A percentile compares a stretch with the other conserved stretches of the same genome.
phyloP scores from a whole-genome alignment of 92 coral and sea anemone species.

The Phenganax subtilis region DNA sequence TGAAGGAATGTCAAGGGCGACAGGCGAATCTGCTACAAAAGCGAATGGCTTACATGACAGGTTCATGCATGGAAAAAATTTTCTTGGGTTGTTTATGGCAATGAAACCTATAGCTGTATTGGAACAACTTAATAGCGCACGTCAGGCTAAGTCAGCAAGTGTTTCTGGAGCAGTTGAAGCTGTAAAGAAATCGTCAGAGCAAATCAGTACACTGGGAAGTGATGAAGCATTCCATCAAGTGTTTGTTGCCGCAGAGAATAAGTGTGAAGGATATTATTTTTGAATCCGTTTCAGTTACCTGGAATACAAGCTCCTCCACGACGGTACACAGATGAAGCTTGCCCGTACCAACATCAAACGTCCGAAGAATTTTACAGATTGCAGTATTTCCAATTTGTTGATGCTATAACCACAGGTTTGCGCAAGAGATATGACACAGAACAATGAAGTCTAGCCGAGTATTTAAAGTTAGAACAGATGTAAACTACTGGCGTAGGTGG shows the following conservation, averaged over 20 bases:
- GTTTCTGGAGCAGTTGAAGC: not conserved
- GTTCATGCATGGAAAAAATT: not conserved
- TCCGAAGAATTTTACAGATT: constrained; percentile 5
- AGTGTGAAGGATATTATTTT: not conserved
- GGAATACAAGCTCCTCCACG: not conserved
- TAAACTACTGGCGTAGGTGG: not conserved
- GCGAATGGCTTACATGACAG: constrained; percentile 3
- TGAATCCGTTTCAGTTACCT: constrained; percentile 1
- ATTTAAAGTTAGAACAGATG: constrained; percentile 18
- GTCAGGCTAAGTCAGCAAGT: not conserved
- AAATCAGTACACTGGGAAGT: not conserved
- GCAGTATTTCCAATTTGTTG: not conserved
- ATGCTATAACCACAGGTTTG: constrained; percentile 9
- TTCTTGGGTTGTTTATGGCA: not conserved
- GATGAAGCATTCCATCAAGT: constrained; percentile 18
- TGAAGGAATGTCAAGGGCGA: constrained; percentile 3
- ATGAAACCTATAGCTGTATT: constrained; percentile 5
- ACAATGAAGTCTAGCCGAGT: not conserved
- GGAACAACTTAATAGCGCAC: not conserved
- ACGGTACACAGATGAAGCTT: constrained; percentile 6
- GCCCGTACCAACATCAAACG: not conserved
- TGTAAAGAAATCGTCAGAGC: constrained; percentile 5
- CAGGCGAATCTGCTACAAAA: constrained; percentile 6
- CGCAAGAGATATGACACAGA: not conserved
- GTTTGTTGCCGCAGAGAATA: not conserved